Percentiles rank a stretch among this genome's conserved stretches.
phyloP scores from a whole-genome alignment of 2,797 vertebrate genomes.

The Ambastaia sidthimunki region DNA sequence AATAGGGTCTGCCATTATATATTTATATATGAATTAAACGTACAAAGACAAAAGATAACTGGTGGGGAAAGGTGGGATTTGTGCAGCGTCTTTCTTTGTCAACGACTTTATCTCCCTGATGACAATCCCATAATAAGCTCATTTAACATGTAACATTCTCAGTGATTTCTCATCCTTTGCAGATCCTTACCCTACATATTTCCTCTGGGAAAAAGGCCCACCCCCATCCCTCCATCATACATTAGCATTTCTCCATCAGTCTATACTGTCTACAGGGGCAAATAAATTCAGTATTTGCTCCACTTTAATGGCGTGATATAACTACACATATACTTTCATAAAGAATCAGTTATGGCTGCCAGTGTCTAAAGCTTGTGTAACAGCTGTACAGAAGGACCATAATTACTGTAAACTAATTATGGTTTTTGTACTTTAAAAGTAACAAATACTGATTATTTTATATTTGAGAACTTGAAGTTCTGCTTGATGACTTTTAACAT shows the following conservation, averaged over 20 bases:
- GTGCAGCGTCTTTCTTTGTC: constrained; percentile 3
- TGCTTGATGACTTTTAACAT: neutral
- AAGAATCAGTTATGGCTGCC: neutral
- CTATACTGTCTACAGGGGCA: neutral
- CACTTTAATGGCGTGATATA: constrained; percentile 36
- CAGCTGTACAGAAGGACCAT: neutral
- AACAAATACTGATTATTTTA: neutral
- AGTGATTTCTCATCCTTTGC: constrained; percentile 20
- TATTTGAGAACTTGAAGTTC: neutral
- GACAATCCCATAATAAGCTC: constrained; percentile 66
- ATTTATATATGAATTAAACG: too few relatives aligned
- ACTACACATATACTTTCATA: constrained; percentile 33
- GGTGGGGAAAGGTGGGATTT: neutral
- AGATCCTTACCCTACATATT: constrained; percentile 63
- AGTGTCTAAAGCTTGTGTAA: neutral
- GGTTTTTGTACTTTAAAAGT: neutral
- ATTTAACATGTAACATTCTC: constrained; percentile 73
- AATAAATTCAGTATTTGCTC: constrained; percentile 40
- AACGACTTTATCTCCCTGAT: constrained; percentile 49
- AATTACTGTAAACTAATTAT: neutral
- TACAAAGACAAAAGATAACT: neutral
- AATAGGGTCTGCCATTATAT: too few relatives aligned
- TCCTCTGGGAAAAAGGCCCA: constrained; percentile 53
- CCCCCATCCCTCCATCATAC: constrained; percentile 3
- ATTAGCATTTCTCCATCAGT: constrained; percentile 46